Evolutionary conservation across 2,888 invertebrate genomes (phyloP).

Genomic region (Crioceris asparagi): DNA sequence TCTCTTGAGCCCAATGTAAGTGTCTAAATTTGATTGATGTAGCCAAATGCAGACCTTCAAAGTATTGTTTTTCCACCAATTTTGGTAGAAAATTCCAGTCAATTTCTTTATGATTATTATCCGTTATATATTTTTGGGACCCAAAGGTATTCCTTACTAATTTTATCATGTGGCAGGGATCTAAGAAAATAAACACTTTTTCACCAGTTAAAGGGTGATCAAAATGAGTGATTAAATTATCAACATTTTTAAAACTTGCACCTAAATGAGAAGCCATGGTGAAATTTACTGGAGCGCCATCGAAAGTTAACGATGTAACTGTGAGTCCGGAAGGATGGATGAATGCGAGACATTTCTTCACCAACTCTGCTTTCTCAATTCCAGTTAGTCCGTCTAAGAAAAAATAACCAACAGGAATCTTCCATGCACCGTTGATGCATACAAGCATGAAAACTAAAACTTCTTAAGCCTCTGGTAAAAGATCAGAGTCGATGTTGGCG

Average conservation of each 20-base stretch:
- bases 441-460: slow-evolving; percentile 22
- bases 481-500: slow-evolving; percentile 17
- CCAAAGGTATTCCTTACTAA: slow-evolving; percentile 19
- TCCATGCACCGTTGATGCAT: slow-evolving; percentile 19
- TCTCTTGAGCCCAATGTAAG: slow-evolving; percentile 6
- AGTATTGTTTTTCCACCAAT: slow-evolving; percentile 1
- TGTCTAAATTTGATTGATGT: slow-evolving; percentile 8
- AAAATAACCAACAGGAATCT: slow-evolving; percentile 23
- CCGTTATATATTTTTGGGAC: slow-evolving; percentile 9
- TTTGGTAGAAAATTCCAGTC: slow-evolving; percentile 14
- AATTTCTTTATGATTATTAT: slow-evolving; percentile 12
- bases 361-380: slow-evolving; percentile 14
- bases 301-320: slow-evolving; percentile 20
- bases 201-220: slow-evolving; percentile 8
- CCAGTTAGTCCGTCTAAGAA: slow-evolving; percentile 14
- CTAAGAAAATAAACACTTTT: slow-evolving; percentile 15
- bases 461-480: slow-evolving; percentile 18
- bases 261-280: slow-evolving; percentile 14
- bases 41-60: slow-evolving; percentile 9
- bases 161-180: slow-evolving; percentile 23
- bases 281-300: slow-evolving; percentile 20
- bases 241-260: slow-evolving; percentile 10
- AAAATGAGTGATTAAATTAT: slow-evolving; percentile 8
- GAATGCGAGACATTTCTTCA: slow-evolving; percentile 14
- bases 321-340: slow-evolving; percentile 15